These are phyloP conservation scores for Imbricaverruca yamaguchii DNA, from an alignment of 2,888 invertebrate genomes.

Conservation along the genomic window DNA sequence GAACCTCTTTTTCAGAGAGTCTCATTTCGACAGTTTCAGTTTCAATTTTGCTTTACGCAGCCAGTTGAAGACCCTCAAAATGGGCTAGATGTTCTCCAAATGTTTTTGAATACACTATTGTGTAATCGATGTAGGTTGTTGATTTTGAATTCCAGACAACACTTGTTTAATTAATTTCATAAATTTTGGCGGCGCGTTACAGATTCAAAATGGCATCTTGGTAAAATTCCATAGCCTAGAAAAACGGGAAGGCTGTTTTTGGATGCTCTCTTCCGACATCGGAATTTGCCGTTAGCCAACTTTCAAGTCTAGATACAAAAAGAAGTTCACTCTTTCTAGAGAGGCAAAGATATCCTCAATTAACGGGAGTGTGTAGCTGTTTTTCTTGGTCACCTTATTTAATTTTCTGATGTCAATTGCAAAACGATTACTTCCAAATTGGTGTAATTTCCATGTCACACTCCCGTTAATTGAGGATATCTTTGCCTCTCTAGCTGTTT, in stretches of 20 bases:
- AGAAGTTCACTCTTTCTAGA: background rate
- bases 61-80: background rate
- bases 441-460: too few relatives aligned
- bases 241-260: background rate
- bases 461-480: background rate
- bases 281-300: background rate
- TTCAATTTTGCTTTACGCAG: background rate
- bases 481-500: background rate
- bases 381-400: background rate
- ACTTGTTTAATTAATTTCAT: background rate
- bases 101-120: background rate
- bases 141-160: background rate
- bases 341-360: background rate
- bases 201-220: background rate
- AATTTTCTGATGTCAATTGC: background rate
- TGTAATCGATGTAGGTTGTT: background rate
- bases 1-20: background rate
- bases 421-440: too few relatives aligned
- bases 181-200: background rate
- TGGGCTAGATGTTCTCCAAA: background rate
- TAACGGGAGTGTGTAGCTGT: background rate
- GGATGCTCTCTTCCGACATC: background rate
- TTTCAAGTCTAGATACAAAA: background rate
- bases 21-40: background rate
- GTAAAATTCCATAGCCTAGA: background rate